phyloP scores from a whole-genome alignment of 2,888 invertebrate species.

The Ormyrus rosae region DNA sequence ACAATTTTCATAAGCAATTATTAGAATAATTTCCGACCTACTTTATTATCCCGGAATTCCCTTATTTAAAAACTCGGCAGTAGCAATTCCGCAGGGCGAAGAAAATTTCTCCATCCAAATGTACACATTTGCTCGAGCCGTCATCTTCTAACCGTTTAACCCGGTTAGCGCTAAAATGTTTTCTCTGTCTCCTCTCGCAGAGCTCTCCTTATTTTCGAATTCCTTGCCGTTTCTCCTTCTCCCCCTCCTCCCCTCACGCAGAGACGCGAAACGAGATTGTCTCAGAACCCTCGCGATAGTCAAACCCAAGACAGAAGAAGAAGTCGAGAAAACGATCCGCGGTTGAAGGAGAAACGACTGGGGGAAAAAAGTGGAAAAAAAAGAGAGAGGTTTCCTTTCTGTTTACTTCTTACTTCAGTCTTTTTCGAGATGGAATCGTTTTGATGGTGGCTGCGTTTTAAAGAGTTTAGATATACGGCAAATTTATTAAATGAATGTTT shows the following conservation, averaged over 20 bases:
- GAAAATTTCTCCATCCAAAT: conserved; percentile 11
- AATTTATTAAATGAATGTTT: too few species aligned
- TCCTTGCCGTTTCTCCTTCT: conserved; percentile 12
- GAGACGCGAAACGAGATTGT: conserved; percentile 8
- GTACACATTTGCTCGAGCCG: conserved; percentile 8
- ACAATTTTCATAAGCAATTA: not conserved
- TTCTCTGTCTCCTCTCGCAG: conserved; percentile 13
- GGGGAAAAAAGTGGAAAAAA: not conserved
- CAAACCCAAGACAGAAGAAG: not conserved
- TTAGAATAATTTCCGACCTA: not conserved
- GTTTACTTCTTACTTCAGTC: too few species aligned
- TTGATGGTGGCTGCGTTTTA: too few species aligned
- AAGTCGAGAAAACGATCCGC: conserved; percentile 29
- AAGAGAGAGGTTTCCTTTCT: too few species aligned
- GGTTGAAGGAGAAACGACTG: conserved; percentile 5
- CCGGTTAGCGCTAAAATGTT: conserved; percentile 39
- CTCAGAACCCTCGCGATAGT: not conserved
- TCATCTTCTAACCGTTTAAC: conserved; percentile 45
- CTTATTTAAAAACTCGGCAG: not conserved
- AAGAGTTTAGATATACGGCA: too few species aligned
- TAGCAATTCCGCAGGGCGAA: not conserved
- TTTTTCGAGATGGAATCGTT: too few species aligned
- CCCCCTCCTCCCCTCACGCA: not conserved
- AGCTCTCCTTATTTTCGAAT: conserved; percentile 31
- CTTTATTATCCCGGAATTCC: conserved; percentile 1